A percentile compares a stretch with the other conserved stretches of the same genome.
Conservation (phyloP, 2,797 vertebrate species). For the Hybognathus amarus region DNA sequence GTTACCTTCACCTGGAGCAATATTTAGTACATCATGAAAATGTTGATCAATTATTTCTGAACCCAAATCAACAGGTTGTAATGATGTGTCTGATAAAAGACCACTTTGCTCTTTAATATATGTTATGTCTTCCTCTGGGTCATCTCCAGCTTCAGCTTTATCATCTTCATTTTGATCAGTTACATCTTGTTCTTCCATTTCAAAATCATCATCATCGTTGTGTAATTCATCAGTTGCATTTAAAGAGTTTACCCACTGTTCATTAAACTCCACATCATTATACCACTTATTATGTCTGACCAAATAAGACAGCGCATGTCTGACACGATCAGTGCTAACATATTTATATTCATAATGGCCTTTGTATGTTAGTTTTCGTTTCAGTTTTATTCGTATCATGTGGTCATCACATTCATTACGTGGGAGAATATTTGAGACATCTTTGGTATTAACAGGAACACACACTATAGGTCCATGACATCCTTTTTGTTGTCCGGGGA, state of each 20-base stretch:
- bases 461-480: no score
- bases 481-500: no score
- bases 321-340: neutral
- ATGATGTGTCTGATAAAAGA: neutral
- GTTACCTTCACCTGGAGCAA: neutral
- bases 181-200: neutral
- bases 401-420: no score
- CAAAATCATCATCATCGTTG: neutral
- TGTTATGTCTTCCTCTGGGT: neutral
- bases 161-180: no score
- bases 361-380: no score
- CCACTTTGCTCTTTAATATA: neutral
- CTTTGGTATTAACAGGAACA: no score
- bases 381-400: no score
- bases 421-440: no score
- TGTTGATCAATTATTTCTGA: constrained; percentile 9
- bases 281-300: neutral
- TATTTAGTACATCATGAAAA: neutral
- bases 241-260: neutral
- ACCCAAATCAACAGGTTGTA: neutral
- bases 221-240: neutral
- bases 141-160: neutral
- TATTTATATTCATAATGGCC: neutral
- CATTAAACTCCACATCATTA: neutral
- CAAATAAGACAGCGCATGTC: neutral